These are phyloP conservation scores for Tridacna gigas DNA, from an alignment of 2,888 invertebrate genomes.

Conservation along the genomic window DNA sequence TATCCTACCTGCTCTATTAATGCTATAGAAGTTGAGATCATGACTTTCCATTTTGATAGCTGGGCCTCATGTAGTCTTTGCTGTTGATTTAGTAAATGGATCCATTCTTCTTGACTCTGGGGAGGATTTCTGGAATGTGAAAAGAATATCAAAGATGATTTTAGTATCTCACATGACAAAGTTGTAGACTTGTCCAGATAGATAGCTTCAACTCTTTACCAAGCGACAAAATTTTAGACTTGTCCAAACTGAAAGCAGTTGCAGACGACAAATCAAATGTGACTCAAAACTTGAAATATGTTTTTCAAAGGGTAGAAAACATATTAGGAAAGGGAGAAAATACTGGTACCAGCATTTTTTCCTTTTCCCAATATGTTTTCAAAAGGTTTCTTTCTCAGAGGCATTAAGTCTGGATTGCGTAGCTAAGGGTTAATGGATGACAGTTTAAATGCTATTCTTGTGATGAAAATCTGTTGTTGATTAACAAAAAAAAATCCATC, in stretches of 20 bases:
- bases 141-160: background rate
- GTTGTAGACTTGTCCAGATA: background rate
- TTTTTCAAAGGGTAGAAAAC: too few species aligned
- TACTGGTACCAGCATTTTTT: too few species aligned
- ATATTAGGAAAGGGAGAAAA: too few species aligned
- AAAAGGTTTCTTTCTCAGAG: too few species aligned
- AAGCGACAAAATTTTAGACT: too few species aligned
- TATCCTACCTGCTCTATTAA: conserved; percentile 83
- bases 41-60: conserved; percentile 91
- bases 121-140: conserved; percentile 88
- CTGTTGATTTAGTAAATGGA: conserved; percentile 91
- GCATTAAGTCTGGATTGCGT: too few species aligned
- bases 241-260: too few species aligned
- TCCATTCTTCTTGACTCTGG: conserved; percentile 92
- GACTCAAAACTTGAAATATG: too few species aligned
- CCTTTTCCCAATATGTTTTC: too few species aligned
- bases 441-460: too few species aligned
- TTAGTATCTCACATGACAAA: background rate
- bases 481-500: background rate
- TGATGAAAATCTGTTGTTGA: background rate
- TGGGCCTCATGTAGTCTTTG: conserved; percentile 92
- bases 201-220: too few species aligned
- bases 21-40: conserved; percentile 83
- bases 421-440: background rate
- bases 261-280: too few species aligned